A percentile compares a stretch with the other conserved stretches of the same genome.
Conservation (phyloP, 2,888 invertebrate species). For the Pterostichus niger region DNA sequence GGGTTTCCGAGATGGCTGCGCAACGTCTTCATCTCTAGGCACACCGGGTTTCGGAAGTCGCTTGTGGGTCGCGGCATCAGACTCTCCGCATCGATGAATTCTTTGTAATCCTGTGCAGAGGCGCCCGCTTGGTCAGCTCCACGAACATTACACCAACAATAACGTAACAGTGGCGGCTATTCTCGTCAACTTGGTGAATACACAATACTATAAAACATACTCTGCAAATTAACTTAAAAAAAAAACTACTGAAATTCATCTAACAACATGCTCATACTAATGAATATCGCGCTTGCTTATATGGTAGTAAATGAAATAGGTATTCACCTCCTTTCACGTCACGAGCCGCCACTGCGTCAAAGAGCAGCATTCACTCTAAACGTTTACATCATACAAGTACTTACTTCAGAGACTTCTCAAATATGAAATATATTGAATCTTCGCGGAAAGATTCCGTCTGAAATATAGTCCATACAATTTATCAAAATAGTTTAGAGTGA, state of each 20-base stretch:
- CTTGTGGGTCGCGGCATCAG: slow-evolving; percentile 92
- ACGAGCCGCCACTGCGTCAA: neutral
- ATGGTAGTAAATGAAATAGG: slow-evolving; percentile 55
- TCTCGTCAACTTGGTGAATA: too few relatives aligned
- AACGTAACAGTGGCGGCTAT: too few relatives aligned
- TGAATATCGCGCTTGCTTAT: neutral
- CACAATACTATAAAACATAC: too few relatives aligned
- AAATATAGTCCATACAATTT: slow-evolving; percentile 21
- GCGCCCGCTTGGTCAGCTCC: slow-evolving; percentile 12
- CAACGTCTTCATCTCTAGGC: slow-evolving; percentile 87
- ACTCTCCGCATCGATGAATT: slow-evolving; percentile 94
- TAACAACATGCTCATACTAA: slow-evolving; percentile 57
- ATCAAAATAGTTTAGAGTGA: slow-evolving; percentile 11
- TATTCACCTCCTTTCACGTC: neutral
- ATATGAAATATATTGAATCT: slow-evolving; percentile 44
- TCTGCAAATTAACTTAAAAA: slow-evolving; percentile 54
- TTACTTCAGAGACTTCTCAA: slow-evolving; percentile 47
- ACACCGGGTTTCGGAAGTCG: slow-evolving; percentile 90
- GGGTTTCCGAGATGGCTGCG: slow-evolving; percentile 79
- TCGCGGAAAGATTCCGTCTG: slow-evolving; percentile 39
- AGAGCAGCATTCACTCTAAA: too few relatives aligned
- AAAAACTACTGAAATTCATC: slow-evolving; percentile 17
- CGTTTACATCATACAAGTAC: slow-evolving; percentile 19
- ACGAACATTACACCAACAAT: neutral
- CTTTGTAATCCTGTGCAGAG: slow-evolving; percentile 88